phyloP scores from a whole-genome alignment of 2,113 vertebrate genomes.

The Cyphomyrus discorhynchus region DNA sequence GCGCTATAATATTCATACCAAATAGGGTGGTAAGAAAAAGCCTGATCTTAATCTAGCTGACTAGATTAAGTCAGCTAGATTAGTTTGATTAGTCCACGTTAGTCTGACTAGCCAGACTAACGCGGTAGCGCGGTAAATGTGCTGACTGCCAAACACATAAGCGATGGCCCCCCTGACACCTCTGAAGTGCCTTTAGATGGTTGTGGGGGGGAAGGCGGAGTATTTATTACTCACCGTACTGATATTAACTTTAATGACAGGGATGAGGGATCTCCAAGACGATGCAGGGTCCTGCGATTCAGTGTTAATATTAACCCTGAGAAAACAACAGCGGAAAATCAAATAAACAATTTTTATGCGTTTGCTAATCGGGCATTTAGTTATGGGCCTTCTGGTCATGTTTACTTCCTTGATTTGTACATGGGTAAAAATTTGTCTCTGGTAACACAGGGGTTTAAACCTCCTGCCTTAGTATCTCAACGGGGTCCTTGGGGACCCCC shows the following conservation, averaged over 20 bases:
- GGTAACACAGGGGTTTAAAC: background rate
- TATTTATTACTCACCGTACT: conserved; percentile 77
- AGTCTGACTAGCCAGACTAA: no score
- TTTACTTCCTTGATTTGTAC: background rate
- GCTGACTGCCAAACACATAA: background rate
- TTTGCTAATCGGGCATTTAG: background rate
- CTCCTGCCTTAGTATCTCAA: background rate
- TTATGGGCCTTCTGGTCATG: background rate
- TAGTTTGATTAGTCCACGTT: no score
- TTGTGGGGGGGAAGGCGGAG: background rate
- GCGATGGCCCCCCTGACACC: background rate
- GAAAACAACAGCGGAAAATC: conserved; percentile 1
- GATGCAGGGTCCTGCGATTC: conserved; percentile 84
- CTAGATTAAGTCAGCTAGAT: no score
- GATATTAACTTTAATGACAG: conserved; percentile 95
- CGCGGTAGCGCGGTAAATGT: no score
- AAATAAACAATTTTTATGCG: background rate
- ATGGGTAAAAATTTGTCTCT: background rate
- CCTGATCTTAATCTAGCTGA: no score
- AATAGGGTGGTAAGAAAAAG: no score
- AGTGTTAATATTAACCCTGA: conserved; percentile 80
- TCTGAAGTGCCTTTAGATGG: background rate
- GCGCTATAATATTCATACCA: no score
- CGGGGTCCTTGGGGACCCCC: background rate
- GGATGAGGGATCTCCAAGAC: conserved; percentile 95